Base-by-base conservation (phyloP, 2,888 invertebrate species). In the Branchinecta sandiegonensis region DNA sequence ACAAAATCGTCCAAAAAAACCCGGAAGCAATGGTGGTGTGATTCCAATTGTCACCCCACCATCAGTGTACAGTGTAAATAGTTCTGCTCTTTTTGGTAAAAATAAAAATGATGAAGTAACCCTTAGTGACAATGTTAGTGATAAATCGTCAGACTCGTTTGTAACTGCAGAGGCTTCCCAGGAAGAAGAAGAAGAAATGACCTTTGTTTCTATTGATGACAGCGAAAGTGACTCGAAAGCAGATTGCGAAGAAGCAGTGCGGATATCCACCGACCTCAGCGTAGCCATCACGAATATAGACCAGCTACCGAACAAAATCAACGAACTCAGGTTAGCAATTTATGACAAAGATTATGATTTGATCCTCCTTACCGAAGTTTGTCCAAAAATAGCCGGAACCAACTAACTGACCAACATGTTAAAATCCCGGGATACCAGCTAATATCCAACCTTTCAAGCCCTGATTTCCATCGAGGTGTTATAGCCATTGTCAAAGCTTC, bases 31-130 rank as follows among this genome's bases (percentile, higher is more conserved):
- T 56, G 56, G 3, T 56, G 56, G 56, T 56, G 56, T 56, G 56
- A 56, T 56, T 56, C 56, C 56, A 13, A 56, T 56, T 56, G 56
- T 56, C 56, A 56, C 56, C 56, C 56, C 56, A 56, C 56, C 56
- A 56, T 56, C 56, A 56, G 56, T 17, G 5, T 56, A 56, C 5
- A 56, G 56, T 6, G 56, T 56, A n/a, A n/a, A n/a, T 56, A 56
- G 56, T 17, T 56, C 13, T 6, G 56, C 56, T 17, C 5, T 56
- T 56, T 56, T 56, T 56, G 56, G 56, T 56, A n/a, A 56, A 56
- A 56, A 56, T 56, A 56, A 56, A 56, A 56, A 56, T n/a, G 56
- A n/a, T 5, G 56, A 56, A 56, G 56, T 56, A 56, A 56, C 17
- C 56, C 56, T 4, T 56, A 17, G 37, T 37, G 37, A 37, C 37